Percentiles rank a stretch among this genome's conserved stretches.
Conservation (phyloP, 1,140 invertebrate genomes). For the Chlorops oryzae region DNA sequence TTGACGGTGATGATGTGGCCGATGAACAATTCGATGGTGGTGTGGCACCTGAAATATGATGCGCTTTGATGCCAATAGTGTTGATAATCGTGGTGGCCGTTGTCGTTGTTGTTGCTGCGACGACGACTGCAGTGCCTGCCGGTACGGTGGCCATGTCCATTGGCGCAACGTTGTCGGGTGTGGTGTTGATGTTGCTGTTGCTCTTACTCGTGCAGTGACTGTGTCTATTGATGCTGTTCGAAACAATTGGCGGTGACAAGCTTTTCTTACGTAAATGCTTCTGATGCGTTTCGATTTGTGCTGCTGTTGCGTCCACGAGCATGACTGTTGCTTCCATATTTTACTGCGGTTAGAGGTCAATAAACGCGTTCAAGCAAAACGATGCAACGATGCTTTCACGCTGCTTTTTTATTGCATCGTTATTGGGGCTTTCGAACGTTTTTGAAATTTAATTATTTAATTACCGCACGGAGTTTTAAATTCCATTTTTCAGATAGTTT, state of each 20-base stretch:
- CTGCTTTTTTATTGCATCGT: too few relatives aligned
- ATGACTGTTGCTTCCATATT: constrained; percentile 24
- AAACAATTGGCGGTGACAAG: constrained; percentile 9
- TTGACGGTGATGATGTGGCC: constrained; percentile 28
- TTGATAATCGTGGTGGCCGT: background rate
- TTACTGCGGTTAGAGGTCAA: too few relatives aligned
- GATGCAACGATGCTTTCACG: too few relatives aligned
- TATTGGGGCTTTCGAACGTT: too few relatives aligned
- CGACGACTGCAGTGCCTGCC: background rate
- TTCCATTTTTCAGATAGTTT: too few relatives aligned
- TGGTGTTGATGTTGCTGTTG: constrained; percentile 4
- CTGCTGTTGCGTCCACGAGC: constrained; percentile 21
- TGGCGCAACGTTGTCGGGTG: constrained; percentile 4
- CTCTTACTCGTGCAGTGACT: constrained; percentile 4
- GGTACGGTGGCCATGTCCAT: background rate
- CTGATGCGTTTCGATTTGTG: constrained; percentile 15
- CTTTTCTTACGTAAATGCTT: constrained; percentile 18
- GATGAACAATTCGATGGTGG: constrained; percentile 29
- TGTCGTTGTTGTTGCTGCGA: constrained; percentile 2
- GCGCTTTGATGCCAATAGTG: background rate
- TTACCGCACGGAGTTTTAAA: too few relatives aligned
- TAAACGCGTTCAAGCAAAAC: too few relatives aligned
- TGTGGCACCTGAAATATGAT: constrained; percentile 13
- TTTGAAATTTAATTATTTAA: too few relatives aligned
- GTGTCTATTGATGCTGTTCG: constrained; percentile 8